Percentiles rank a stretch among this genome's conserved stretches.
phyloP scores from a whole-genome alignment of 2,113 vertebrate genomes.

The Hiodon tergisus region DNA sequence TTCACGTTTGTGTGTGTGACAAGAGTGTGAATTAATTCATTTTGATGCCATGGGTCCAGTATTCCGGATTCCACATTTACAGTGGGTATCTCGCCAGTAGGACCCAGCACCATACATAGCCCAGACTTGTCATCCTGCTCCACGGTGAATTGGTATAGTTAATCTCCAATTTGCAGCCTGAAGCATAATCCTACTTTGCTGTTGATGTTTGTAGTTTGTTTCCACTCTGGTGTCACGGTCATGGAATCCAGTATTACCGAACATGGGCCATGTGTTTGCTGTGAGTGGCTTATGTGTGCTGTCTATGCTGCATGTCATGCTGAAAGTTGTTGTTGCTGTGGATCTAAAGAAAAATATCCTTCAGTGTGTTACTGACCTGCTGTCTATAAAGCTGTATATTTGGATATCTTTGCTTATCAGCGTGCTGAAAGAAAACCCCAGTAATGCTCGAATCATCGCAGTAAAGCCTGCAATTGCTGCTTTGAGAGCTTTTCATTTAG shows the following conservation, averaged over 20 bases:
- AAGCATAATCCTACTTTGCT: no score
- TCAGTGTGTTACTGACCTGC: no score
- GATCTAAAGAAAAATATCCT: not conserved
- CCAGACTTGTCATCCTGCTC: not conserved
- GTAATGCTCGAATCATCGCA: not conserved
- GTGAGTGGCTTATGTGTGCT: not conserved
- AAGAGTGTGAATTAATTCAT: no score
- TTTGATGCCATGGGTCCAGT: not conserved
- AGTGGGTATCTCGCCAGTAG: not conserved
- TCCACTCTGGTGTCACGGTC: no score
- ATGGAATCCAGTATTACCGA: not conserved
- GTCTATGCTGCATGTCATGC: not conserved
- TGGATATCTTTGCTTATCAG: no score
- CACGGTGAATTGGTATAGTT: not conserved
- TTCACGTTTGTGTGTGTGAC: constrained; percentile 15
- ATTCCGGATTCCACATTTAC: not conserved
- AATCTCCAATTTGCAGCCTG: no score
- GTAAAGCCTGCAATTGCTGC: not conserved
- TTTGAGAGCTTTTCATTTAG: not conserved
- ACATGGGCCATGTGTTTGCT: no score
- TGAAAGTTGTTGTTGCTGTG: not conserved
- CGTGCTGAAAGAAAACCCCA: no score
- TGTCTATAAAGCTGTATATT: no score
- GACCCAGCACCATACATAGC: not conserved
- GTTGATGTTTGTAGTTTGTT: no score